phyloP scores from a whole-genome alignment of 2,888 invertebrate genomes.

The Amblyjoppa proteus region DNA sequence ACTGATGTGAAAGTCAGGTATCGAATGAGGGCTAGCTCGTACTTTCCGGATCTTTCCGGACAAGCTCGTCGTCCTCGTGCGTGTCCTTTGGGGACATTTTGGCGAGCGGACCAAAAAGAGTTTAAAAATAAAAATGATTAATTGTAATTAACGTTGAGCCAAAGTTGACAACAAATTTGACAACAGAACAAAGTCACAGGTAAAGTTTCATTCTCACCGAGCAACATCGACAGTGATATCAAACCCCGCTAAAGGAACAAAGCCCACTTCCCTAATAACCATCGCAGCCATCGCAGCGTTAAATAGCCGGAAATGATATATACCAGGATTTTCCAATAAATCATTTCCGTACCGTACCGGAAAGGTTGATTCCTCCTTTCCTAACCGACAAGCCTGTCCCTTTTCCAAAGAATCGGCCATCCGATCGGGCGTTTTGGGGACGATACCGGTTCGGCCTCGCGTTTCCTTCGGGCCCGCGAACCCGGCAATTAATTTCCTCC shows the following conservation, averaged over 20 bases:
- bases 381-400: constrained; percentile 39
- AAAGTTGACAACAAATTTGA: no score
- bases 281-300: not conserved
- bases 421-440: constrained; percentile 60
- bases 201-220: not conserved
- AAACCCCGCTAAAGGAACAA: not conserved
- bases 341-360: not conserved
- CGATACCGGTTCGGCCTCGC: constrained; percentile 43
- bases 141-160: no score
- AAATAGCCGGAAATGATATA: not conserved
- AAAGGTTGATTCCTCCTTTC: not conserved
- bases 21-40: no score
- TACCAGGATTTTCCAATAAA: not conserved
- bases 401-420: constrained; percentile 70
- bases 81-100: no score
- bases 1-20: no score
- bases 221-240: not conserved
- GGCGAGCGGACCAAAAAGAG: not conserved
- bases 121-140: no score
- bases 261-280: not conserved
- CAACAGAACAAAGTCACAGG: not conserved
- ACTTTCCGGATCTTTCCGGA: no score
- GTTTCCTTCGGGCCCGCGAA: constrained; percentile 67
- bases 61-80: no score
- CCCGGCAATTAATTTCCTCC: constrained; percentile 80